phyloP scores from a whole-genome alignment of 2,888 invertebrate species.

The Tenthredo notha region DNA sequence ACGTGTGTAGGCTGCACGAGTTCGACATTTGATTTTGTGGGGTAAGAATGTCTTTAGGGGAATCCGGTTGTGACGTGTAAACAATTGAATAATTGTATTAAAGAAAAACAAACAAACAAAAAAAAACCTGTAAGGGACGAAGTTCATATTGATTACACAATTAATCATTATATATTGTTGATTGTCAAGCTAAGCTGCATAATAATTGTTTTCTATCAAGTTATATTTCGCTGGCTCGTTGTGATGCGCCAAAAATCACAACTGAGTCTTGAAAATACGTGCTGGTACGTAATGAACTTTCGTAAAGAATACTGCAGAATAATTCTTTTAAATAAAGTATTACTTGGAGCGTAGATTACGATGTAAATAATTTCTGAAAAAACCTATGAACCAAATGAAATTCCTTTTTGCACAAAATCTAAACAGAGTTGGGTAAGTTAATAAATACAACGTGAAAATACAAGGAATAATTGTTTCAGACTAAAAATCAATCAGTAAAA shows the following conservation, averaged over 20 bases:
- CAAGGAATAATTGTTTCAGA: no score
- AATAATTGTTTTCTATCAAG: slow-evolving; percentile 36
- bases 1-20: slow-evolving; percentile 20
- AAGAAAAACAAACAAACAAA: no score
- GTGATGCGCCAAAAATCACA: slow-evolving; percentile 30
- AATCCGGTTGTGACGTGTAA: slow-evolving; percentile 48
- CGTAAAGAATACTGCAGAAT: slow-evolving; percentile 16
- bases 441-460: no score
- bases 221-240: slow-evolving; percentile 28
- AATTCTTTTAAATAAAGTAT: slow-evolving; percentile 40
- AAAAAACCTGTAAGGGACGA: slow-evolving; percentile 6
- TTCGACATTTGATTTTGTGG: slow-evolving; percentile 17
- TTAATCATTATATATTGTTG: slow-evolving; percentile 31
- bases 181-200: slow-evolving; percentile 38
- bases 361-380: background rate
- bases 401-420: background rate
- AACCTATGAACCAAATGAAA: background rate
- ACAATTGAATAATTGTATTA: slow-evolving; percentile 28
- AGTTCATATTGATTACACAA: slow-evolving; percentile 42
- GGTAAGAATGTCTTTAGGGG: slow-evolving; percentile 4
- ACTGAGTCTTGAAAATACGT: slow-evolving; percentile 10
- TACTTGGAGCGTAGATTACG: slow-evolving; percentile 19
- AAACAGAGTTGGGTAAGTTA: no score
- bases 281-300: slow-evolving; percentile 34
- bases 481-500: no score